Conservation (phyloP, 2,797 vertebrate species). For the Choloepus didactylus region DNA sequence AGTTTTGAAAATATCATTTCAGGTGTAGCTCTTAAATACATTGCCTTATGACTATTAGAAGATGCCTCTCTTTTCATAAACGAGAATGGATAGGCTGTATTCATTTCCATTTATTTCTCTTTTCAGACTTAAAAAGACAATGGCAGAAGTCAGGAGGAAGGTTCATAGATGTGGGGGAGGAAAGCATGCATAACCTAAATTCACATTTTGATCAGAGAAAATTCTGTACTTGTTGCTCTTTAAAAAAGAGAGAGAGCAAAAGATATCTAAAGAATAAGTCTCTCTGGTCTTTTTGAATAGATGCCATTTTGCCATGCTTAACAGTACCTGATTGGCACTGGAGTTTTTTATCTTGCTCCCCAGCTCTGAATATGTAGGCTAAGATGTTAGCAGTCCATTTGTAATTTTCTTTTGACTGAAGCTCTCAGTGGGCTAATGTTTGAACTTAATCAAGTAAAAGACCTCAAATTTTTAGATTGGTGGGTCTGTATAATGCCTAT, state of each 20-base stretch:
- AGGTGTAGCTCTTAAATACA: slow-evolving; percentile 79
- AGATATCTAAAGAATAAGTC: not conserved
- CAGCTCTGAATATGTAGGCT: slow-evolving; percentile 25
- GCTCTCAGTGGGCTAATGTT: not conserved
- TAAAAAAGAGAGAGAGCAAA: slow-evolving; percentile 40
- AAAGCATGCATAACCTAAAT: slow-evolving; percentile 33
- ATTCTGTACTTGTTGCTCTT: not conserved
- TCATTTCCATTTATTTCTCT: slow-evolving; percentile 46
- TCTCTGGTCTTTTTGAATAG: slow-evolving; percentile 12
- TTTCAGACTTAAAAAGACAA: slow-evolving; percentile 56
- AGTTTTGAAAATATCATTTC: slow-evolving; percentile 74
- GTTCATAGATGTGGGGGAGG: not conserved
- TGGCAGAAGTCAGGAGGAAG: not conserved
- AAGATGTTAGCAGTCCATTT: not conserved
- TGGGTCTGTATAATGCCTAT: slow-evolving; percentile 15
- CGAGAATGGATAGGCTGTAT: not conserved
- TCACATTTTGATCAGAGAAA: slow-evolving; percentile 45
- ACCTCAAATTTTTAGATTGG: slow-evolving; percentile 16
- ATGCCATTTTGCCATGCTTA: slow-evolving; percentile 39
- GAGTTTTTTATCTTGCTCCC: slow-evolving; percentile 47
- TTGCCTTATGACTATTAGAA: slow-evolving; percentile 83
- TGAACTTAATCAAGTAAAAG: slow-evolving; percentile 49
- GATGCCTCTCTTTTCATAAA: slow-evolving; percentile 60
- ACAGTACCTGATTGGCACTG: not conserved
- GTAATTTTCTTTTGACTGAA: not conserved